These are phyloP conservation scores for Phacellophora camtschatica DNA, from an alignment of 30 jellyfish, hydroid and myxozoan genomes.

Conservation along the genomic window DNA sequence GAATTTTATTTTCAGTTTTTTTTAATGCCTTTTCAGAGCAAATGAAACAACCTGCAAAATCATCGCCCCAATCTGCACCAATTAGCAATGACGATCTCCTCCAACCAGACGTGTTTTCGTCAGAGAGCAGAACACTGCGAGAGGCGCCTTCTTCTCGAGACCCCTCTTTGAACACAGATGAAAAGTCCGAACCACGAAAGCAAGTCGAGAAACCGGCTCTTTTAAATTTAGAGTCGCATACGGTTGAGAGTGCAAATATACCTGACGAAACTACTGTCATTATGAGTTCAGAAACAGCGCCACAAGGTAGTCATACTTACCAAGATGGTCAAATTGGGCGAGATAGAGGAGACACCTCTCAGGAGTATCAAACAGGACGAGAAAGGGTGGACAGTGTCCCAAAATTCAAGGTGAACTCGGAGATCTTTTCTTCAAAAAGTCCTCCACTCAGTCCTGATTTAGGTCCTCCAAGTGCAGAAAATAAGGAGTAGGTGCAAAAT, in stretches of 20 bases:
- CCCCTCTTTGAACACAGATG: no score
- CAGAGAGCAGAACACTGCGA: background rate
- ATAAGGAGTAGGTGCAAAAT: background rate
- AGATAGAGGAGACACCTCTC: background rate
- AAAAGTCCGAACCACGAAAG: no score
- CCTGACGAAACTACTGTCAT: no score
- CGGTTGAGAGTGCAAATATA: no score
- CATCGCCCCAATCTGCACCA: background rate
- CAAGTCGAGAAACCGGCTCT: no score
- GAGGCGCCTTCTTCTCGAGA: no score
- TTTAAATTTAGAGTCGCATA: no score
- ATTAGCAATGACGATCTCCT: background rate
- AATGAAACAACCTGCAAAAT: constrained; percentile 24
- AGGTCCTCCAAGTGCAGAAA: background rate
- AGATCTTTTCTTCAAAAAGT: constrained; percentile 60
- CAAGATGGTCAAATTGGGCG: background rate
- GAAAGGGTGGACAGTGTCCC: constrained; percentile 66
- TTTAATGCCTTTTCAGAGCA: constrained; percentile 37
- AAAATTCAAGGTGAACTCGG: constrained; percentile 83
- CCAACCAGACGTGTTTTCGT: background rate
- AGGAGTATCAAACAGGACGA: constrained; percentile 18
- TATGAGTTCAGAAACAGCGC: no score
- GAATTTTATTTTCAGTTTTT: no score
- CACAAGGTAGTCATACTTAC: background rate
- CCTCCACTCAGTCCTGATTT: constrained; percentile 68